Evolutionary conservation across 2,888 invertebrate genomes (phyloP), one percentile per base, ranked within the genome.

Genomic region (Malachius bipustulatus): DNA sequence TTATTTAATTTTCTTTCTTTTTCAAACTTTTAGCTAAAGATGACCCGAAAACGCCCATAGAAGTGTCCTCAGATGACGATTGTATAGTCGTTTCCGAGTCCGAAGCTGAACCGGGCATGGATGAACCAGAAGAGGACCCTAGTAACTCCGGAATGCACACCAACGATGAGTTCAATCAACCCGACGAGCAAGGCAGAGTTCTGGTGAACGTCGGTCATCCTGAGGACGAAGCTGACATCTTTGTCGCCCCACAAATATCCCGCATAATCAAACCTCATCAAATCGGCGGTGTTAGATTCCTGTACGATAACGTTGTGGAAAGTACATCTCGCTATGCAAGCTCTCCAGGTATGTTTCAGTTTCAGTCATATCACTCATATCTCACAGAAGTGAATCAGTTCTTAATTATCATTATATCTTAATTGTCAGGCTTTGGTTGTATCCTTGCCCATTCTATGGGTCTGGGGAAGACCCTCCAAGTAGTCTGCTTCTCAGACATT

Each of bases 361-460:
- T n/a, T n/a, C n/a, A n/a, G n/a, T n/a, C n/a, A n/a, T n/a, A n/a
- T n/a, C n/a, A n/a, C n/a, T n/a, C n/a, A n/a, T n/a, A n/a, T n/a
- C n/a, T n/a, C n/a, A n/a, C n/a, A n/a, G n/a, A n/a, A n/a, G n/a
- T n/a, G n/a, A n/a, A n/a, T n/a, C n/a, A n/a, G n/a, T n/a, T n/a
- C n/a, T n/a, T n/a, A n/a, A n/a, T n/a, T n/a, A n/a, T n/a, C n/a
- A 8, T 10, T 12, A 13, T 30, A 13, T 16, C 8, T 26, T 32
- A 19, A 8, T 34, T 26, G 6, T 9, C 28, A 39, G 96, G 97
- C 8, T 94, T 97, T 61, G 98, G 98, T 9, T 98, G 97, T 60
- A 96, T 98, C 50, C 67, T 98, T 34, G 97, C 97, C 1, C 97
- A 98, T 67, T 93, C 93, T 29, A 98, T 98, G 98, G 98, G 98